phyloP scores from a whole-genome alignment of 1,140 invertebrate genomes.

The Ephestia elutella region DNA sequence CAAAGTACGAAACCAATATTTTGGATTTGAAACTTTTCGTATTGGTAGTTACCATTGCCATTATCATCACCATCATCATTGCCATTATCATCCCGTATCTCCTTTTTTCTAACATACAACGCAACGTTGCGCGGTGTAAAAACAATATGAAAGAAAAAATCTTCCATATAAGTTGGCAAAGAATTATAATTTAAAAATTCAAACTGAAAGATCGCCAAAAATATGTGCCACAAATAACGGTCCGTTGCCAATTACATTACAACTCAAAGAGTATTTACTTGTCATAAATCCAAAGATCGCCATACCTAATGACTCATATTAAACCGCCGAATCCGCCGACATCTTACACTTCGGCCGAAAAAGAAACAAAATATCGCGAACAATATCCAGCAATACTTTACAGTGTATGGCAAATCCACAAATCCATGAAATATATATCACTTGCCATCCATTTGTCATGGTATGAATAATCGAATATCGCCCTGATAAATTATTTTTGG shows the following conservation, averaged over 20 bases:
- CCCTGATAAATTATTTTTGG: constrained; percentile 46
- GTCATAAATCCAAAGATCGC: not conserved
- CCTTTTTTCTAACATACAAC: too few relatives aligned
- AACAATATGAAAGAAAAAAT: too few relatives aligned
- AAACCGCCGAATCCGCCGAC: not conserved
- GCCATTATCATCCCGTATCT: too few relatives aligned
- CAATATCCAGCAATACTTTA: constrained; percentile 19
- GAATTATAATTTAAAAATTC: not conserved
- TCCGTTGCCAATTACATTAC: not conserved
- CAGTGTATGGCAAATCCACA: constrained; percentile 28
- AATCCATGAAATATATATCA: constrained; percentile 45
- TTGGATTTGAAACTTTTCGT: too few relatives aligned
- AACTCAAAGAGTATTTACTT: not conserved
- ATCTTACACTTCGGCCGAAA: not conserved
- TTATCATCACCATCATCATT: too few relatives aligned
- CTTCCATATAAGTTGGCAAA: not conserved
- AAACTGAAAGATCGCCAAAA: not conserved
- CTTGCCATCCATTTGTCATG: constrained; percentile 40
- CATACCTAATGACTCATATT: not conserved
- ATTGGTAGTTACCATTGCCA: too few relatives aligned
- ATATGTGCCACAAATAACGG: not conserved
- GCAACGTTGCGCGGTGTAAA: too few relatives aligned
- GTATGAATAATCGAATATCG: constrained; percentile 40
- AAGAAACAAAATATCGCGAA: constrained; percentile 12
- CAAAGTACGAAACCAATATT: too few relatives aligned